Conservation (phyloP, 2,797 vertebrate genomes). For the Fringilla coelebs region DNA sequence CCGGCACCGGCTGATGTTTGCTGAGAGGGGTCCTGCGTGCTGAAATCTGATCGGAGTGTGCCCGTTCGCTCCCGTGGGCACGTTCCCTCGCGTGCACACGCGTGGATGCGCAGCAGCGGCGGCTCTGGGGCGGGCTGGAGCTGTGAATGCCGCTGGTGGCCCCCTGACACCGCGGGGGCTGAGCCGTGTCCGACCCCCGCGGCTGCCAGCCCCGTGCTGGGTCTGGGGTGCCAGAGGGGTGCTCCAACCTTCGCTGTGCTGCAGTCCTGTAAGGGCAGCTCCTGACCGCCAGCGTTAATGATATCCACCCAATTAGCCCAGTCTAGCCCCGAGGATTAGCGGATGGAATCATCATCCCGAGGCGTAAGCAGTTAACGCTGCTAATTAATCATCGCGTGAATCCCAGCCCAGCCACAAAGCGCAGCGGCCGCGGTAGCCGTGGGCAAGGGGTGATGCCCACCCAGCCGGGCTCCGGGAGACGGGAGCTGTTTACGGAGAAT, state of each 20-base stretch:
- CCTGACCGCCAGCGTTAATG: background rate
- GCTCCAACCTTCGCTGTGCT: background rate
- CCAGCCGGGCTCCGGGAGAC: background rate
- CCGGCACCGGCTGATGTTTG: background rate
- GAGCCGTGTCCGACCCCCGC: fast-evolving
- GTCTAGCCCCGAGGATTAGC: constrained; percentile 46
- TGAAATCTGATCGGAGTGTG: background rate
- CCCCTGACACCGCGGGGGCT: background rate
- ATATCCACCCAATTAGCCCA: constrained; percentile 51
- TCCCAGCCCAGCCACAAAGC: background rate
- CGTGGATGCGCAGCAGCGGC: fast-evolving
- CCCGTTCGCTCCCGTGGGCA: background rate
- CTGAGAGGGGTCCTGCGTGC: fast-evolving
- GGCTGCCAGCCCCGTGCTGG: background rate
- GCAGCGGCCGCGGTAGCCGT: background rate
- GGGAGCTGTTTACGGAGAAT: constrained; percentile 27
- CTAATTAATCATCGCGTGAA: constrained; percentile 25
- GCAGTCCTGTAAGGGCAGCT: background rate
- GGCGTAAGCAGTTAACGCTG: constrained; percentile 49
- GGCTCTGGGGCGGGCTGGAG: background rate
- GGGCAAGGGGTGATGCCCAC: background rate
- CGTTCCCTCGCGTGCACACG: background rate
- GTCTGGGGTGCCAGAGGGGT: background rate
- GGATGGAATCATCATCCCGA: background rate
- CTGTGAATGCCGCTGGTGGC: background rate